Percentiles rank a stretch among this genome's conserved stretches.
Conservation (phyloP, 2,888 invertebrate genomes). For the Nephrocerus scutellatus region DNA sequence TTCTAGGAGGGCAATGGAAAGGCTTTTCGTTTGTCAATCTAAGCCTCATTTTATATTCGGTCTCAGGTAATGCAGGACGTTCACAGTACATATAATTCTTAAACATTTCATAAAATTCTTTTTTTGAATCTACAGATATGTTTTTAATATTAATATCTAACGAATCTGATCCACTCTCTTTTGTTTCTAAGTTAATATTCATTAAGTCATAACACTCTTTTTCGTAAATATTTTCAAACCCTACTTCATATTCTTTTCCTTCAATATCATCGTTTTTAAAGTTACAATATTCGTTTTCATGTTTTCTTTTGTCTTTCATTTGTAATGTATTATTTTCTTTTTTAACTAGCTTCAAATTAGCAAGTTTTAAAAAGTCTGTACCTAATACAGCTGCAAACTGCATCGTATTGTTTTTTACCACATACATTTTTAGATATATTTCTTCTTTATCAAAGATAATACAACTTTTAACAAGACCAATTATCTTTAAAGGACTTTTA, state of each 20-base stretch:
- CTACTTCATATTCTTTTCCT: neutral
- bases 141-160: no score
- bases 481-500: conserved; percentile 8
- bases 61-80: no score
- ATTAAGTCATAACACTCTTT: no score
- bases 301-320: conserved; percentile 9
- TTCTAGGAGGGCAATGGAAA: neutral
- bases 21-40: no score
- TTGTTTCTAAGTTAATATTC: no score
- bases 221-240: conserved; percentile 12
- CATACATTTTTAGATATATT: conserved; percentile 15
- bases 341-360: conserved; percentile 12
- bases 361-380: conserved; percentile 14
- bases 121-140: no score
- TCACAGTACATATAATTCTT: no score
- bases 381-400: conserved; percentile 14
- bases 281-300: conserved; percentile 3
- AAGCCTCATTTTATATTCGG: no score
- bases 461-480: conserved; percentile 11
- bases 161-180: no score
- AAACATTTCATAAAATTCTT: conserved; percentile 13
- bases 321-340: conserved; percentile 7
- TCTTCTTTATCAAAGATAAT: conserved; percentile 9
- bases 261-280: conserved; percentile 6
- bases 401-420: conserved; percentile 19